Percentiles rank a stretch among this genome's conserved stretches.
phyloP scores from a whole-genome alignment of 2,888 invertebrate species.

The Esperia sulphurella region DNA sequence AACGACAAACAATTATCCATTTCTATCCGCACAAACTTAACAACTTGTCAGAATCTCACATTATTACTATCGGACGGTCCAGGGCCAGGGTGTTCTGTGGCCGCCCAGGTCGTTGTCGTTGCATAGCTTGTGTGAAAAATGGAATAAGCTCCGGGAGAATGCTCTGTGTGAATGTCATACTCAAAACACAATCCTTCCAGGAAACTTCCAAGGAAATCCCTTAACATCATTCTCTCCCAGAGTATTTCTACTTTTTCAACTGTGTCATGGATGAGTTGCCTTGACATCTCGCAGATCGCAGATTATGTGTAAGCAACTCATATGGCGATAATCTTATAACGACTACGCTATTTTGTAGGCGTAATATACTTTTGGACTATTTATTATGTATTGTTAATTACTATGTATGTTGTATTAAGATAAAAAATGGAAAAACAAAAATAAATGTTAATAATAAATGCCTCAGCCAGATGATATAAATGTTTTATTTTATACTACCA shows the following conservation, averaged over 20 bases:
- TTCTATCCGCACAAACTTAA: conserved; percentile 55
- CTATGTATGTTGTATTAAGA: conserved; percentile 80
- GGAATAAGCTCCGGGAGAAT: conserved; percentile 32
- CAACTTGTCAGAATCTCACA: conserved; percentile 29
- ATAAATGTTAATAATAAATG: conserved; percentile 81
- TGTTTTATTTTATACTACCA: conserved; percentile 39
- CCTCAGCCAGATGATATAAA: conserved; percentile 72
- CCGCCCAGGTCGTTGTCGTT: conserved; percentile 29
- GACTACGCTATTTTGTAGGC: conserved; percentile 79
- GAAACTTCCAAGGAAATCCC: conserved; percentile 21
- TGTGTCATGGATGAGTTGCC: conserved; percentile 66
- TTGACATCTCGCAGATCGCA: conserved; percentile 56
- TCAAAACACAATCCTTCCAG: not conserved
- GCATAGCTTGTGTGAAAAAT: conserved; percentile 36
- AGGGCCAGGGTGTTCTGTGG: conserved; percentile 19
- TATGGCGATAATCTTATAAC: conserved; percentile 77
- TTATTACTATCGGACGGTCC: conserved; percentile 31
- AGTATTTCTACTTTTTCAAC: conserved; percentile 57
- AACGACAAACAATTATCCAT: conserved; percentile 48
- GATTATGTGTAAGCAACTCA: conserved; percentile 65
- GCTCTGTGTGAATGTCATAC: not conserved
- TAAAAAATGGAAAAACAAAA: conserved; percentile 74
- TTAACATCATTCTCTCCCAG: conserved; percentile 44
- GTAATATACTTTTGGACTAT: conserved; percentile 80
- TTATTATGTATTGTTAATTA: conserved; percentile 80